phyloP scores from a whole-genome alignment of 2,113 vertebrate species.

The Stigmatopora nigra region DNA sequence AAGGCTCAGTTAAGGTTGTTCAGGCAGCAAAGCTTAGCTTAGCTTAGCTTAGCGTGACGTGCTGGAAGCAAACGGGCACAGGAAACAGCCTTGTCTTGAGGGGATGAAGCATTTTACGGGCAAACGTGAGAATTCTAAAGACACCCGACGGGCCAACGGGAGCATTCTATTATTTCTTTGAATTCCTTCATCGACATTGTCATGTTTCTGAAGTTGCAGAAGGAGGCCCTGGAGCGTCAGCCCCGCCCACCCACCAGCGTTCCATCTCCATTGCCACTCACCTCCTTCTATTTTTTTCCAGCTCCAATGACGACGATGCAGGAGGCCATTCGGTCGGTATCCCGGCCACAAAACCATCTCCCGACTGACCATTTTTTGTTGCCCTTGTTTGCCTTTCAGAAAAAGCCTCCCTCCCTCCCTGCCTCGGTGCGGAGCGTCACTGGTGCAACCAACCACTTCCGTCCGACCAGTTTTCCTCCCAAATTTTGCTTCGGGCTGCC shows the following conservation, averaged over 20 bases:
- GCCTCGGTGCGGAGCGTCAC: slow-evolving; percentile 50
- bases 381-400: slow-evolving; percentile 57
- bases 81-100: slow-evolving; percentile 70
- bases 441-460: slow-evolving; percentile 62
- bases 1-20: slow-evolving; percentile 4
- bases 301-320: too few species aligned
- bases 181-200: too few species aligned
- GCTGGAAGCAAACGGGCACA: too few species aligned
- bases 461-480: slow-evolving; percentile 30
- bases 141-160: slow-evolving; percentile 15
- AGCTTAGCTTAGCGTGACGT: too few species aligned
- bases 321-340: slow-evolving; percentile 48
- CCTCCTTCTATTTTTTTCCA: slow-evolving; percentile 36
- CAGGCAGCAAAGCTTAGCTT: too few species aligned
- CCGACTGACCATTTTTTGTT: slow-evolving; percentile 47
- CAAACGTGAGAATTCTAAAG: slow-evolving; percentile 73
- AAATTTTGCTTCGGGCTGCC: not conserved
- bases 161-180: too few species aligned
- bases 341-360: slow-evolving; percentile 13
- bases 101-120: slow-evolving; percentile 66
- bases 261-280: slow-evolving; percentile 29
- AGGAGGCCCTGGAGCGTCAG: slow-evolving; percentile 45
- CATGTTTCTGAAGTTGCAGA: slow-evolving; percentile 12
- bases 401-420: too few species aligned
- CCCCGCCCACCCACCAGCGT: slow-evolving; percentile 26